Evolutionary conservation across 2,797 vertebrate genomes (phyloP).

Genomic region (Zenarchopterus dispar): DNA sequence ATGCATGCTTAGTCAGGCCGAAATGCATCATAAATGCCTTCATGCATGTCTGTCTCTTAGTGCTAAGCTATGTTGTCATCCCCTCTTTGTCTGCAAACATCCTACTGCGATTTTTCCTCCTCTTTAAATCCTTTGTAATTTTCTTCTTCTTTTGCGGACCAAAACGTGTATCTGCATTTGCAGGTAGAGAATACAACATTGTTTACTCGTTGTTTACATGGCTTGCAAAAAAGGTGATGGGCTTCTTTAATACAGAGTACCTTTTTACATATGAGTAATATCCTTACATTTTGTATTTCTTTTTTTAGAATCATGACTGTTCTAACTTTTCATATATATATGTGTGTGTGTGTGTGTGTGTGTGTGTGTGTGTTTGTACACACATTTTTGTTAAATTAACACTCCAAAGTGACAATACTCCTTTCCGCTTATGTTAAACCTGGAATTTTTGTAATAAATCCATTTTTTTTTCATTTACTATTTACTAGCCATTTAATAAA

Average conservation of each 20-base stretch:
- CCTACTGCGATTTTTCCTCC: background rate
- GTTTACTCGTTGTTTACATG: constrained; percentile 51
- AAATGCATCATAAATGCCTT: constrained; percentile 18
- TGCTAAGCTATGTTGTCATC: constrained; percentile 14
- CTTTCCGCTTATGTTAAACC: background rate
- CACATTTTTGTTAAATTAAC: background rate
- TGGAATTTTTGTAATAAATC: background rate
- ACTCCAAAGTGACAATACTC: background rate
- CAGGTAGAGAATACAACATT: background rate
- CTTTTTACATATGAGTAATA: constrained; percentile 11
- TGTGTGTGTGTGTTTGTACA: no score
- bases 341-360: no score
- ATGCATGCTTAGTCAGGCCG: constrained; percentile 19
- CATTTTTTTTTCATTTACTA: background rate
- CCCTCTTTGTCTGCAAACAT: constrained; percentile 27
- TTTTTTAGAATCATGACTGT: no score
- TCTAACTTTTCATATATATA: no score
- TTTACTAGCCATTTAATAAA: constrained; percentile 1
- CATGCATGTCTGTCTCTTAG: constrained; percentile 8
- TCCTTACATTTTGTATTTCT: background rate
- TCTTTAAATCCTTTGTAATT: background rate
- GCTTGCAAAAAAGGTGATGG: constrained; percentile 8
- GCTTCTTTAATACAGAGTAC: background rate
- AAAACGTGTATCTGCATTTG: constrained; percentile 2
- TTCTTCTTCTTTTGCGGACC: background rate